Base-by-base conservation (phyloP, 2,797 vertebrate species). In the Typhlichthys eigenmanni region DNA sequence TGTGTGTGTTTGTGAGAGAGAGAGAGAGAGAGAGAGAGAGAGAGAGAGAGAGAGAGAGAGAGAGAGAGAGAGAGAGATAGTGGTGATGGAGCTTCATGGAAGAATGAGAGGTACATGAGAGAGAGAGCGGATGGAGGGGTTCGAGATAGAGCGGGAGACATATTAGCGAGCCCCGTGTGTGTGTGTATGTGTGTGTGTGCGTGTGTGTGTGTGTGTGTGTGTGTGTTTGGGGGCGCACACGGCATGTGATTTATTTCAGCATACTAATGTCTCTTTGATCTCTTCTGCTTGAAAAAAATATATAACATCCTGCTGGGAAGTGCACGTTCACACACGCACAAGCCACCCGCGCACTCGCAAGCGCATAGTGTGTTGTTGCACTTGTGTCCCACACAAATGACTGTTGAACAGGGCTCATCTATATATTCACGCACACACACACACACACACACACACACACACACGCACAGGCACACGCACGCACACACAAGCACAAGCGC, bases 181-280 rank as follows among this genome's bases (percentile, higher is more conserved):
- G 64, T 56, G 74, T 66, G 53, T 13, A 17, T 52, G 49, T 29
- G 60, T 55, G 52, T 49, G 45, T 56, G 54, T 47, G 56, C 8
- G n/a, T n/a, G 19, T 17, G 16, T 17, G 16, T 47, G 52, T 32
- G 52, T 32, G 79, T 74, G 78, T 82, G 87, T 80, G 81, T 78
- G 72, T 86, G 88, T 87, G 86, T 81, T 87, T 79, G 80, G 89
- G 83, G 87, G 88, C 84, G 72, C 67, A 77, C 79, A 78, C 74
- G 68, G 81, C 85, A 86, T 87, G 83, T 89, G 87, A 89, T 91
- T 88, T 89, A 86, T 89, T 90, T 90, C 87, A 88, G 88, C 87
- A 90, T 90, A 88, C 87, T 90, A 91, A 91, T 91, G 88, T 86
- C 80, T 80, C 86, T 91, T 91, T 90, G 84, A 90, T 90, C 87